A percentile compares a stretch with the other conserved stretches of the same genome.
Conservation (phyloP, 2,888 invertebrate genomes). For the Heteromyza rotundicornis region DNA sequence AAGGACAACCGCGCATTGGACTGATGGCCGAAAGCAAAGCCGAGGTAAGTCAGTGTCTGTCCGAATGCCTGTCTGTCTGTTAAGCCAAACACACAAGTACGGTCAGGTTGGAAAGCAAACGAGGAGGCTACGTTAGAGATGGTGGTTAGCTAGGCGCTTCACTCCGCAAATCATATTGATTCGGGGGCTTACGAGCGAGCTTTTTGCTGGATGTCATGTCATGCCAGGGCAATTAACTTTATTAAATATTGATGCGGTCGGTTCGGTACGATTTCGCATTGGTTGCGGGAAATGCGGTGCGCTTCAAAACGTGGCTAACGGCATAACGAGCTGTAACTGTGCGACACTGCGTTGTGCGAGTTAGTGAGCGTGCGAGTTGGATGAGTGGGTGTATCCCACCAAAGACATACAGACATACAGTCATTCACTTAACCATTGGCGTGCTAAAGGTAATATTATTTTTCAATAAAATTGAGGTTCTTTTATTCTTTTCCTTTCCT, state of each 20-base stretch:
- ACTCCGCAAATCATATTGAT: too few relatives aligned
- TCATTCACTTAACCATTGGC: conserved; percentile 4
- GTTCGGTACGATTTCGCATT: neutral
- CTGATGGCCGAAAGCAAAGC: too few relatives aligned
- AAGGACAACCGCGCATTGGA: too few relatives aligned
- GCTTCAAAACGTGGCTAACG: neutral
- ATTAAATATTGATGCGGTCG: conserved; percentile 41
- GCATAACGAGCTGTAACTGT: neutral
- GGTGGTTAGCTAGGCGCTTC: too few relatives aligned
- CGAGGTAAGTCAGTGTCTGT: too few relatives aligned
- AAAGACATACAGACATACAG: neutral
- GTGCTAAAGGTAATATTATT: conserved; percentile 17
- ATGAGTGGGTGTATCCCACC: neutral
- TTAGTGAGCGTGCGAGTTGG: neutral
- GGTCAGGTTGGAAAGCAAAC: too few relatives aligned
- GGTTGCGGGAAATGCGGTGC: neutral
- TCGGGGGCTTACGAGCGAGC: too few relatives aligned
- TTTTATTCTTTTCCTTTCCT: neutral
- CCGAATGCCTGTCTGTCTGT: too few relatives aligned
- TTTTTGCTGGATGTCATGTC: neutral
- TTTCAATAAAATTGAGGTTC: conserved; percentile 4
- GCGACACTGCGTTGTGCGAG: neutral
- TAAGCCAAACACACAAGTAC: too few relatives aligned
- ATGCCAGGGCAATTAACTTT: conserved; percentile 49
- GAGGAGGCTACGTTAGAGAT: too few relatives aligned